A percentile compares a stretch with the other conserved stretches of the same genome.
Evolutionary conservation across 2,113 vertebrate species (phyloP).

Genomic region (Stomatorhinus ivindoensis): DNA sequence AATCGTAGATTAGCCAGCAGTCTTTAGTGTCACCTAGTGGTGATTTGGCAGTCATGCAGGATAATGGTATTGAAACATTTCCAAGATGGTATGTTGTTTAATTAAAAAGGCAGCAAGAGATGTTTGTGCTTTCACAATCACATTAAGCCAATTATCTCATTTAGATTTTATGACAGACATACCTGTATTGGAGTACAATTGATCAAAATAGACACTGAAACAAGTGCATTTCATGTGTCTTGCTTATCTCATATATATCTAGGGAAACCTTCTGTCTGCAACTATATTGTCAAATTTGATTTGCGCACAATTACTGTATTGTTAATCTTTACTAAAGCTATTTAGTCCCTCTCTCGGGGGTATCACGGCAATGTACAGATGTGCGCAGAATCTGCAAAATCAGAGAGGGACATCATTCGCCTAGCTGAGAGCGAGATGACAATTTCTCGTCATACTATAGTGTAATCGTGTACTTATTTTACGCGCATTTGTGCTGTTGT

Average conservation of each 20-base stretch:
- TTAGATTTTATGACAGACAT: background rate
- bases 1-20: background rate
- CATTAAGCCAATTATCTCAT: background rate
- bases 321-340: background rate
- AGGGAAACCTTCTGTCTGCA: background rate
- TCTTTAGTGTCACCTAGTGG: slow-evolving; percentile 8
- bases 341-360: background rate
- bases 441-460: background rate
- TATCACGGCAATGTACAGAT: background rate
- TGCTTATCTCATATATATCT: background rate
- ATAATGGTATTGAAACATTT: background rate
- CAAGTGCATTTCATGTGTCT: background rate
- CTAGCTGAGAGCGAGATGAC: background rate
- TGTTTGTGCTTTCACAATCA: background rate
- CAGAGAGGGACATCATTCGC: background rate
- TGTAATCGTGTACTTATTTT: too few species aligned
- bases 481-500: background rate
- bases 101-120: background rate
- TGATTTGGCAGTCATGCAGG: background rate
- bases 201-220: background rate
- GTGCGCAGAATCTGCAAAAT: background rate
- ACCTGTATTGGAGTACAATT: background rate
- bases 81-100: background rate
- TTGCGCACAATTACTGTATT: background rate
- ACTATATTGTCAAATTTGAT: background rate